Conservation (phyloP, 2,888 invertebrate species). For the Dendrolimus houi region DNA sequence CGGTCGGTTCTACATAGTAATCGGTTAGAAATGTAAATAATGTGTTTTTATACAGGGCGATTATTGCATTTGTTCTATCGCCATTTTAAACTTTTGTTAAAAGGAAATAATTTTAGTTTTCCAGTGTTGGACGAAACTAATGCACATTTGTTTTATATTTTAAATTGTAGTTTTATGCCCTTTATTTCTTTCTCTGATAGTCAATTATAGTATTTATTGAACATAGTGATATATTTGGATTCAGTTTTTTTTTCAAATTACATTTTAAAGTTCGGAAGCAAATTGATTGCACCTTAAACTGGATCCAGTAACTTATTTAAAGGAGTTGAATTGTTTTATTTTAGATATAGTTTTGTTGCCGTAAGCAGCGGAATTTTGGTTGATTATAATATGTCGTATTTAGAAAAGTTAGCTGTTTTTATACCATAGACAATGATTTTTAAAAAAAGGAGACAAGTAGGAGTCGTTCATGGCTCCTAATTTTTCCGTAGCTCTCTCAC, state of each 20-base stretch:
- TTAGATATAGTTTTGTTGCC: slow-evolving; percentile 32
- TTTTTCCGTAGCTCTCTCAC: slow-evolving; percentile 22
- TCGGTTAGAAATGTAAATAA: no score
- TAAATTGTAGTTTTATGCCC: slow-evolving; percentile 11
- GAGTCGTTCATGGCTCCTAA: neutral
- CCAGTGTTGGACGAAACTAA: no score
- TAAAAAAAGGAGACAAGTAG: slow-evolving; percentile 7
- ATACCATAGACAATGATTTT: slow-evolving; percentile 25
- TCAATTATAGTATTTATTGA: slow-evolving; percentile 51
- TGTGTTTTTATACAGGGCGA: no score
- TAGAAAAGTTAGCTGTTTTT: neutral
- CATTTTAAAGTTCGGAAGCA: neutral
- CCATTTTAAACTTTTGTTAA: no score
- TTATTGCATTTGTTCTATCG: no score
- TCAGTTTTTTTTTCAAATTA: slow-evolving; percentile 23
- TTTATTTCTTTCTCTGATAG: slow-evolving; percentile 38
- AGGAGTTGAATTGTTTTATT: slow-evolving; percentile 25
- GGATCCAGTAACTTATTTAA: slow-evolving; percentile 27
- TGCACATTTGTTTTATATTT: no score
- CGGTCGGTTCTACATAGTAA: no score
- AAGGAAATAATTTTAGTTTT: no score
- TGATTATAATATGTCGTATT: slow-evolving; percentile 23
- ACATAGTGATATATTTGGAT: slow-evolving; percentile 29
- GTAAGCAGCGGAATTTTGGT: slow-evolving; percentile 39
- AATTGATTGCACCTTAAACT: slow-evolving; percentile 16